phyloP scores from a whole-genome alignment of 2,113 vertebrate species.

The Notechis scutatus region DNA sequence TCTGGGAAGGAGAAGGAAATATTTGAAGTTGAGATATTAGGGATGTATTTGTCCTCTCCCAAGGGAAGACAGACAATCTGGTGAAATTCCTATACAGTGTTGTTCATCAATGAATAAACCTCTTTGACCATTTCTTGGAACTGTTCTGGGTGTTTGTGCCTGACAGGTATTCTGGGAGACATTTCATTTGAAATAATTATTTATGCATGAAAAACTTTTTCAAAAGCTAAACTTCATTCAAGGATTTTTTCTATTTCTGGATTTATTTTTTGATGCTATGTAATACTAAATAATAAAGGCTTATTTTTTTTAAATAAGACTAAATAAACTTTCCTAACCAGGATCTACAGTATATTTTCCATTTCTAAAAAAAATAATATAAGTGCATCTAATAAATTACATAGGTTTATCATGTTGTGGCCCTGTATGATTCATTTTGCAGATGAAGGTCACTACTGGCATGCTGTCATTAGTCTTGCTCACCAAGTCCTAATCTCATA shows the following conservation, averaged over 20 bases:
- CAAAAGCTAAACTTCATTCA: neutral
- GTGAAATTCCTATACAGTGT: neutral
- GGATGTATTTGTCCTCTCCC: neutral
- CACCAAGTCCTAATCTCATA: neutral
- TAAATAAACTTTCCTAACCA: neutral
- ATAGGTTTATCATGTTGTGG: neutral
- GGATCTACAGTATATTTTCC: neutral
- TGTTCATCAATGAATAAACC: neutral
- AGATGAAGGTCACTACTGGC: conserved; percentile 1
- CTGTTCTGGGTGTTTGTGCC: neutral
- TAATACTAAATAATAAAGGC: neutral
- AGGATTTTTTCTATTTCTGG: neutral
- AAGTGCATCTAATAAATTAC: conserved; percentile 5
- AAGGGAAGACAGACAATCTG: neutral
- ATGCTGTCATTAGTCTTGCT: neutral
- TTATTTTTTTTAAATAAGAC: neutral
- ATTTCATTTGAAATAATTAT: neutral
- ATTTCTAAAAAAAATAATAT: neutral
- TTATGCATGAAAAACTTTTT: neutral
- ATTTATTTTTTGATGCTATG: neutral
- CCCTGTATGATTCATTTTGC: neutral
- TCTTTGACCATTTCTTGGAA: neutral
- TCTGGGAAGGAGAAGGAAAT: neutral
- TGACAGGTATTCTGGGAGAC: neutral
- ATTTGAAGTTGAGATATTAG: neutral